Percentiles rank a stretch among this genome's conserved stretches.
These are phyloP conservation scores for Ricordea florida DNA, from an alignment of 92 coral and sea anemone genomes.

Conservation along the genomic window DNA sequence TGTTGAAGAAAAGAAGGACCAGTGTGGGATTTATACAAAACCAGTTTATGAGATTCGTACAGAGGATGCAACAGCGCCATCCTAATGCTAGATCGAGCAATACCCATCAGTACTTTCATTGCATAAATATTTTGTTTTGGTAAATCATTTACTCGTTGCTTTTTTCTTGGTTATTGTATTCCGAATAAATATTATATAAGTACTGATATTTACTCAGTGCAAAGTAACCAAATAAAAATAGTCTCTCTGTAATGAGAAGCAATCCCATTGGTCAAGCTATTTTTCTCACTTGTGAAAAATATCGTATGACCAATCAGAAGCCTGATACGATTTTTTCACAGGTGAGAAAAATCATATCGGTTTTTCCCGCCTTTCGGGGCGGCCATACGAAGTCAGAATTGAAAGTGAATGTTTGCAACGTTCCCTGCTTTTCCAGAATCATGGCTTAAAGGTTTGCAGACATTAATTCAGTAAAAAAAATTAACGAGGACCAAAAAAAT, in stretches of 20 bases:
- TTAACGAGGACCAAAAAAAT: conserved; percentile 32
- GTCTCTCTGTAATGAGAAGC: conserved; percentile 1
- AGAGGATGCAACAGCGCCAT: no score
- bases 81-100: no score
- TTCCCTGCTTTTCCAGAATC: conserved; percentile 7
- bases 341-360: conserved; percentile 18
- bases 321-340: conserved; percentile 24
- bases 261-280: conserved; percentile 52
- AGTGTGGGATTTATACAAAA: no score
- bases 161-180: no score
- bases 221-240: not conserved
- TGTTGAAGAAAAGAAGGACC: no score
- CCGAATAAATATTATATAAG: conserved; percentile 22
- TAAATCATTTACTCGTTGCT: no score
- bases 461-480: conserved; percentile 11
- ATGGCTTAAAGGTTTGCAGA: conserved; percentile 5
- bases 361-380: conserved; percentile 16
- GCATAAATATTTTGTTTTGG: no score
- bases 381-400: conserved; percentile 10
- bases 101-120: no score
- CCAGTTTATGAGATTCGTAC: no score
- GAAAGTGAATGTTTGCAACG: conserved; percentile 12
- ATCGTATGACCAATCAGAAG: conserved; percentile 48
- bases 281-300: conserved; percentile 55
- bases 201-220: conserved; percentile 15